Conservation (phyloP, 1,140 invertebrate genomes). For the Lasioglossum albipes region DNA sequence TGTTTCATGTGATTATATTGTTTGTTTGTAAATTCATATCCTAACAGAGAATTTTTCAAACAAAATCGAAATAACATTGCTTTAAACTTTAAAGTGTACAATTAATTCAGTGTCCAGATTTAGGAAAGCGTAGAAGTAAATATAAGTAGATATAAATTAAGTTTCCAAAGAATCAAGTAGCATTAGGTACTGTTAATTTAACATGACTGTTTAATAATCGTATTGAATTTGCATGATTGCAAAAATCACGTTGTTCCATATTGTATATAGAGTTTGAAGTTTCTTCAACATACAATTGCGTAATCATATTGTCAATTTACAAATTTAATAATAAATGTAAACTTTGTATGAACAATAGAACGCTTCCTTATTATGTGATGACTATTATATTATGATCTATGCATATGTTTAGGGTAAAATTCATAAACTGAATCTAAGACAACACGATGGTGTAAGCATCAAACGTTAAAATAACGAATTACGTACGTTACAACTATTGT, state of each 20-base stretch:
- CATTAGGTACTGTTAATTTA: constrained; percentile 22
- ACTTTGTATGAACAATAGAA: constrained; percentile 75
- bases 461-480: not conserved
- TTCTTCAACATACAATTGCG: constrained; percentile 34
- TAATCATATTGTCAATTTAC: constrained; percentile 28
- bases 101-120: not conserved
- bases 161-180: constrained; percentile 44
- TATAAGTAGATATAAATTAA: constrained; percentile 22
- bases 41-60: not conserved
- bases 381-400: constrained; percentile 18
- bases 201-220: constrained; percentile 37
- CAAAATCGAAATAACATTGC: not conserved
- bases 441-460: constrained; percentile 15
- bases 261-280: constrained; percentile 9
- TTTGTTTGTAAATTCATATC: not conserved
- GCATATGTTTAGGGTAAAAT: constrained; percentile 10
- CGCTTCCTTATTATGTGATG: constrained; percentile 22
- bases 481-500: not conserved
- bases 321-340: too few relatives aligned
- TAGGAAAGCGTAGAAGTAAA: constrained; percentile 28
- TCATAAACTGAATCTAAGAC: constrained; percentile 14
- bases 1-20: not conserved
- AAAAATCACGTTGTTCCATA: constrained; percentile 27
- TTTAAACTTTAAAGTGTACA: not conserved
- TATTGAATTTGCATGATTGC: constrained; percentile 12